Evolutionary conservation across 2,113 vertebrate species (phyloP).

Genomic region (Bubo bubo): DNA sequence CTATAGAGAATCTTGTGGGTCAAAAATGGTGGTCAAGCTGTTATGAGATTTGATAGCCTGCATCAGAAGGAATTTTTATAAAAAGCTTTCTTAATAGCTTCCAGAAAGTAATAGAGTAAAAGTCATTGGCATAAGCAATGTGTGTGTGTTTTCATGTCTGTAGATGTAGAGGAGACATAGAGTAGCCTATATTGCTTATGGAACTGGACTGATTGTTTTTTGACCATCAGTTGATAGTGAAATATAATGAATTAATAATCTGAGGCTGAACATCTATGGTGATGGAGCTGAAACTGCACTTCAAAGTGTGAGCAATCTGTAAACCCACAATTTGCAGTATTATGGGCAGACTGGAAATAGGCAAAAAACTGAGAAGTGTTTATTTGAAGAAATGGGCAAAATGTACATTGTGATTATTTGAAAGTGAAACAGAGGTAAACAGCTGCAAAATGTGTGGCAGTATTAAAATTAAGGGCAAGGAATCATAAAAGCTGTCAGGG

Average conservation of each 20-base stretch:
- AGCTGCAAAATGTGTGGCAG: neutral
- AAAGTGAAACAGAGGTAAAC: neutral
- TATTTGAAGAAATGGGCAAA: neutral
- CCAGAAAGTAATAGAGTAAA: neutral
- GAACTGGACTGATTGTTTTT: neutral
- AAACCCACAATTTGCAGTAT: neutral
- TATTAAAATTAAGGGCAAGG: neutral
- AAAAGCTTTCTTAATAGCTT: neutral
- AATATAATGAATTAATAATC: neutral
- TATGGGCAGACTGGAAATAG: neutral
- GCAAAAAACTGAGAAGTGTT: neutral
- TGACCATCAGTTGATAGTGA: neutral
- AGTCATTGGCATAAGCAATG: neutral
- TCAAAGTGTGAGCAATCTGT: neutral
- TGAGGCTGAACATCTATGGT: neutral
- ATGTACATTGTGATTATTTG: neutral
- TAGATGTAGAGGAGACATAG: neutral
- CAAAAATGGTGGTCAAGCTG: neutral
- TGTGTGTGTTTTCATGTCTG: accelerated
- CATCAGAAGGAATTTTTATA: neutral
- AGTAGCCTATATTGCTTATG: neutral
- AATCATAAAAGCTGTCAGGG: neutral
- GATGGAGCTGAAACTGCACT: neutral
- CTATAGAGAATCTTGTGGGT: neutral
- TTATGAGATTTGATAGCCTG: accelerated